These are phyloP conservation scores for Gopherus flavomarginatus DNA, from an alignment of 2,113 vertebrate species.

Conservation along the genomic window DNA sequence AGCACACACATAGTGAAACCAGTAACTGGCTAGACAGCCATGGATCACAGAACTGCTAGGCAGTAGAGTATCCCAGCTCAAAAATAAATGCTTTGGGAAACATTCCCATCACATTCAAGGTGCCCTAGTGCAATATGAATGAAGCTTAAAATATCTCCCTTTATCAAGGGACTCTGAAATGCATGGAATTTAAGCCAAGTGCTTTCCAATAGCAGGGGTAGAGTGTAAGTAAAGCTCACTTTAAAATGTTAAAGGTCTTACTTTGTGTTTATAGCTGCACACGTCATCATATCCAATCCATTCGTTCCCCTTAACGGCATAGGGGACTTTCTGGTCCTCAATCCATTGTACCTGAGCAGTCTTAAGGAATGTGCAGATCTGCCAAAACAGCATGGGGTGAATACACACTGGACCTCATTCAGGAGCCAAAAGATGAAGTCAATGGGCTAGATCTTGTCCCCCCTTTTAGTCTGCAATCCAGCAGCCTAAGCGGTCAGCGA, in stretches of 20 bases:
- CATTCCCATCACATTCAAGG: neutral
- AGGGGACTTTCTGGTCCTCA: slow-evolving; percentile 84
- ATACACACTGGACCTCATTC: neutral
- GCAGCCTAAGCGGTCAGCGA: neutral
- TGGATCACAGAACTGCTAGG: neutral
- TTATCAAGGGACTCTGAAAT: neutral
- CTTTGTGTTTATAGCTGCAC: slow-evolving; percentile 83
- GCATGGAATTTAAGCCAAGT: neutral
- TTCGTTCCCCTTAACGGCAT: slow-evolving; percentile 80
- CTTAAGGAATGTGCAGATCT: slow-evolving; percentile 83
- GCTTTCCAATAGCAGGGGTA: neutral
- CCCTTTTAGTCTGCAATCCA: neutral
- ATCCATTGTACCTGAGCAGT: slow-evolving; percentile 75
- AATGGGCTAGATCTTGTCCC: neutral
- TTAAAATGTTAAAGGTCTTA: slow-evolving; percentile 27
- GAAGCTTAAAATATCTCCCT: neutral
- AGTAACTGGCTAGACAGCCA: neutral
- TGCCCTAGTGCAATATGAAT: neutral
- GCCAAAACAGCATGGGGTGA: neutral
- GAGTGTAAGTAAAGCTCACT: neutral
- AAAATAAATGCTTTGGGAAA: neutral
- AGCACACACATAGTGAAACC: neutral
- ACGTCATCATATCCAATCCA: slow-evolving; percentile 86
- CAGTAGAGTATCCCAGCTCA: neutral
- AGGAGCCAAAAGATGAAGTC: neutral